Evolutionary conservation across 2,113 vertebrate species (phyloP), one percentile per base, ranked within the genome.

Genomic region (Gasterosteus nipponicus): DNA sequence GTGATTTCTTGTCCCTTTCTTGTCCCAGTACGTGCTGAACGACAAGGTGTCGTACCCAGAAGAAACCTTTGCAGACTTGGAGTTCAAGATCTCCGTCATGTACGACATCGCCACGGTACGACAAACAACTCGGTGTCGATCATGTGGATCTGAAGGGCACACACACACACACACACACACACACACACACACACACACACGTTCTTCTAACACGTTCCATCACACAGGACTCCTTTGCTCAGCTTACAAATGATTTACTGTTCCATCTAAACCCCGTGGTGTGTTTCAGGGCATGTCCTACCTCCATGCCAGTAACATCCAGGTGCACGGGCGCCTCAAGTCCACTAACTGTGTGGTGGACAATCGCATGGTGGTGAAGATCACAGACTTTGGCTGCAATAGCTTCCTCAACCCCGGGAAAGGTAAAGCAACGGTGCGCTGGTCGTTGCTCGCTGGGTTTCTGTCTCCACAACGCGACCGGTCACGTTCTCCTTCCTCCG

Each of bases 301-400:
- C 56, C 94, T 99, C 60, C 98, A 99, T 59, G 91, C 97, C 80
- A 99, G 96, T 82, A 95, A 96, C 89, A 96, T 96, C 18, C 96
- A 97, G 85, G 95, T 99, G 42, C 98, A 99, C 0, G 98, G 98
- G 3, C 96, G 95, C 56, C 96, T 99, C 72, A 99, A 99, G 85
- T 99, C 98, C 77, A 98, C 96, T 64, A 99, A 98, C 88, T 99
- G 98, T 53, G 97, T 99, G 47, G 96, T 99, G 46, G 97, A 99
- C 88, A 98, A 93, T 33, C 96, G 97, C 35, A 99, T 99, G 98
- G 97, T 99, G 74, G 97, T 99, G 76, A 99, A 99, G 92, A 98
- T 99, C 90, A 99, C 98, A 0, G 97, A 98, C 87, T 99, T 98
- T 82, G 96, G 97, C 68, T 97, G 96, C 85, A 98, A 96, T 88